Evolutionary conservation across 1,140 invertebrate genomes (phyloP), one percentile per base, ranked within the genome.

Genomic region (Leptestheria dahalacensis): DNA sequence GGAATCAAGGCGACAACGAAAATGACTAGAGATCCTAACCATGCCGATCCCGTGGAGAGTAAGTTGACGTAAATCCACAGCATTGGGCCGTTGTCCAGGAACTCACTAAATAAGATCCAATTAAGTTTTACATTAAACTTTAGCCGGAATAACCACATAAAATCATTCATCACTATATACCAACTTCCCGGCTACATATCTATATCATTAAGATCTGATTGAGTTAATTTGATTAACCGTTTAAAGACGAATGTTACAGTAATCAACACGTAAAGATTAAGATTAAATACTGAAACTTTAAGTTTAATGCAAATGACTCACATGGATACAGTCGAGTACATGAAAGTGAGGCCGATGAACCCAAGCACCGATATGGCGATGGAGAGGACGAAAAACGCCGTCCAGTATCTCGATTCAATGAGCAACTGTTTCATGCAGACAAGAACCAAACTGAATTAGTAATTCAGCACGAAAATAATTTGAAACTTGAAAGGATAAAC

Each of bases 321-420:
- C 81, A 77, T 57, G 64, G 77, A 65, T 24, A 82, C 61, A 11
- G 75, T 66, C 12, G 81, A 80, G 68, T 84, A 85, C 4, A 77
- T 47, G 9, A 78, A 64, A 11, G 79, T 76, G 49, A 79, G 72
- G n/a, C 66, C 51, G 1, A 83, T 66, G 64, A 83, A 85, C 10
- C 71, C 65, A 1, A 82, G 25, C 63, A 83, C 71, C 0, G 84
- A 83, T 18, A 80, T 63, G 3, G 79, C 11, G 1, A 81, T 67
- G 21, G 78, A 76, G 0, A 72, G 58, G 11, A 83, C 70, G 62
- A 83, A 80, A 26, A 78, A 70, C 53, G 73, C 63, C 1, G 78
- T 82, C 65, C 83, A 79, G 68, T 82, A 84, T 53, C 76, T 77
- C 26, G 82, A 79, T 61, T 80, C 74, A 41, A 41, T 41, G 6